Conservation (phyloP, 2,113 vertebrate genomes). For the Nanger granti region DNA sequence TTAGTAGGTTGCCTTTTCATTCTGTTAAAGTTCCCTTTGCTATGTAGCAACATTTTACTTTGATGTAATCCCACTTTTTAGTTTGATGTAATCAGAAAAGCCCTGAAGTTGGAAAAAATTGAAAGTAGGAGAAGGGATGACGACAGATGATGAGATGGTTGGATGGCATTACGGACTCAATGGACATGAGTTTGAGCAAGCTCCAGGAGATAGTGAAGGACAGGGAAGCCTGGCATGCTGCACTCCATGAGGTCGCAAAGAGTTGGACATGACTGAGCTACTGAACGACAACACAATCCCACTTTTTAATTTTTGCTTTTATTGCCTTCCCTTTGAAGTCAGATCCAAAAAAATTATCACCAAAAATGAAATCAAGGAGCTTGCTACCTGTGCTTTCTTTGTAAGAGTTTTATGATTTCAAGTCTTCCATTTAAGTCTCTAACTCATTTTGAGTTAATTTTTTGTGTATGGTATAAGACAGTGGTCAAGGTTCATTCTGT, state of each 20-base stretch:
- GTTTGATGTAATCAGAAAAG: not conserved
- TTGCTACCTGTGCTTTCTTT: not conserved
- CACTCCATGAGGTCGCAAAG: not conserved
- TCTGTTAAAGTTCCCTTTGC: not conserved
- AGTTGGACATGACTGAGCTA: fast-evolving
- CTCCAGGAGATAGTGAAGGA: not conserved
- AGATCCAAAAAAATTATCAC: not conserved
- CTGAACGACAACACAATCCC: not conserved
- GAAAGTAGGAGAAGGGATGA: not conserved
- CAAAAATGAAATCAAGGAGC: not conserved
- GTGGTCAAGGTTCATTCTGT: not conserved
- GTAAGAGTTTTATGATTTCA: not conserved
- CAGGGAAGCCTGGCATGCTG: not conserved
- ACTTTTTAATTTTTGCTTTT: not conserved
- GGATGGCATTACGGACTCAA: not conserved
- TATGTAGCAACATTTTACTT: not conserved
- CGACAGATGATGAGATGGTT: not conserved
- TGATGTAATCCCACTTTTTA: not conserved
- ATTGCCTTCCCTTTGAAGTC: not conserved
- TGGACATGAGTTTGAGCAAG: not conserved
- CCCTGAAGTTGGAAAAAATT: not conserved
- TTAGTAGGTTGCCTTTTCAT: not conserved
- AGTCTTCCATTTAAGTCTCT: not conserved
- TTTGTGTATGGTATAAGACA: not conserved
- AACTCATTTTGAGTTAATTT: not conserved